A percentile compares a stretch with the other conserved stretches of the same genome.
Conservation (phyloP, 2,797 vertebrate species). For the Channallabes apus region DNA sequence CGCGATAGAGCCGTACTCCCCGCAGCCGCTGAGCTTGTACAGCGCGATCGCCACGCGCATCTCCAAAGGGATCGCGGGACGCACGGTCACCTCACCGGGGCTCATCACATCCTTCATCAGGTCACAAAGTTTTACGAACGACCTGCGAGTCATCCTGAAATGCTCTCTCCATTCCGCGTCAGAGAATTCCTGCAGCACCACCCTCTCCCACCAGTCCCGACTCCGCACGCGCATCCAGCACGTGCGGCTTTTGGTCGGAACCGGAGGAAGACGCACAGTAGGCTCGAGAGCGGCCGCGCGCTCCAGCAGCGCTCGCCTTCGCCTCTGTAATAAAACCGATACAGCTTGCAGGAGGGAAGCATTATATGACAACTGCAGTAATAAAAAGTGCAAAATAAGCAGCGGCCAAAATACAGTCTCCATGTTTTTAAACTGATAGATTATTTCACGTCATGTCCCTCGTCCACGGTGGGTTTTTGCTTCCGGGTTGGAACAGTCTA, state of each 20-base stretch:
- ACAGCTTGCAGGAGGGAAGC: background rate
- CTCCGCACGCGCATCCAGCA: background rate
- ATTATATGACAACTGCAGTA: background rate
- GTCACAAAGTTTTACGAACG: background rate
- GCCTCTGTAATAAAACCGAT: background rate
- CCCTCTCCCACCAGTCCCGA: constrained; percentile 18
- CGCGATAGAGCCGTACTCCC: background rate
- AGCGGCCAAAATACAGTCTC: background rate
- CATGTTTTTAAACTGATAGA: background rate
- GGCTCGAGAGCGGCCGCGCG: background rate
- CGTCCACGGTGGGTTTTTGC: background rate
- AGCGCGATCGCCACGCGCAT: constrained; percentile 9
- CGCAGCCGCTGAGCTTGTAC: background rate
- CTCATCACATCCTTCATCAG: background rate
- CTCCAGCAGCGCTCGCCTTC: background rate
- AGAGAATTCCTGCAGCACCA: constrained; percentile 12
- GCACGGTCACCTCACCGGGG: background rate
- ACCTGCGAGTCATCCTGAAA: constrained; percentile 6
- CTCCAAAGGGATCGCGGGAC: background rate
- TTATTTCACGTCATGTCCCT: background rate
- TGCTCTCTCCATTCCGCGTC: constrained; percentile 22
- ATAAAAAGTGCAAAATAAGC: background rate
- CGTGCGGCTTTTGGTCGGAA: background rate
- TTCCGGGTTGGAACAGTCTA: constrained; percentile 11
- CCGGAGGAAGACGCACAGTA: background rate